These are phyloP conservation scores for Pseudocheirus occidentalis DNA, from an alignment of 2,797 vertebrate genomes.

Conservation along the genomic window DNA sequence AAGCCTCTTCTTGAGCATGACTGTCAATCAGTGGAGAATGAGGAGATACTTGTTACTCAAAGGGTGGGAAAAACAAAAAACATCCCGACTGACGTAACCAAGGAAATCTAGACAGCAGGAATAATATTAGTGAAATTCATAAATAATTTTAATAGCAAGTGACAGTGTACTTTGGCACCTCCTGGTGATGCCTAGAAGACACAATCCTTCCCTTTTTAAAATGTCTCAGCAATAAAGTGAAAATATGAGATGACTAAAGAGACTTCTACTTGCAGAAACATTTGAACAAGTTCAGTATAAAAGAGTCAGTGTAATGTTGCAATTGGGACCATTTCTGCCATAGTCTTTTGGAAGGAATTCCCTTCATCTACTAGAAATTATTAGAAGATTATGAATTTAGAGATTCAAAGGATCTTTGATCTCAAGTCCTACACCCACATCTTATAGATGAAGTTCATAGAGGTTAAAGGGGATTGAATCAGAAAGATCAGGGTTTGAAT, in stretches of 20 bases:
- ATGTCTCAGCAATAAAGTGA: conserved; percentile 39
- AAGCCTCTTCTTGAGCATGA: neutral
- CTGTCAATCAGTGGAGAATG: conserved; percentile 1
- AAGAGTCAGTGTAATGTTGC: neutral
- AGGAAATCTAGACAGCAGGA: conserved; percentile 42
- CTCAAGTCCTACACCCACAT: neutral
- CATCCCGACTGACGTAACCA: conserved; percentile 54
- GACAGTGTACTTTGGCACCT: conserved; percentile 55
- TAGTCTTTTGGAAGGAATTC: neutral
- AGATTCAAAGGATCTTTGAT: neutral
- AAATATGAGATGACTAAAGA: conserved; percentile 25
- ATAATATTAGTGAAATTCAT: conserved; percentile 30
- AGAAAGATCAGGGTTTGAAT: neutral
- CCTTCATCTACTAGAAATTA: neutral
- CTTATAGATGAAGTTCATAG: neutral
- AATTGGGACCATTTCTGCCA: neutral
- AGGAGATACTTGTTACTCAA: conserved; percentile 23
- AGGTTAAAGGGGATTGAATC: neutral
- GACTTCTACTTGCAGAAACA: neutral
- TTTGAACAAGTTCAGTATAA: neutral
- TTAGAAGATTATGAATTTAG: neutral
- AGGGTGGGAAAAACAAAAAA: conserved; percentile 40
- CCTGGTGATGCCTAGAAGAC: neutral
- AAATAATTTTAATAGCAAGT: conserved; percentile 51
- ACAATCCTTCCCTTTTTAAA: conserved; percentile 55